A percentile compares a stretch with the other conserved stretches of the same genome.
Evolutionary conservation across 2,113 vertebrate species (phyloP).

Genomic region (Pollimyrus isidori): DNA sequence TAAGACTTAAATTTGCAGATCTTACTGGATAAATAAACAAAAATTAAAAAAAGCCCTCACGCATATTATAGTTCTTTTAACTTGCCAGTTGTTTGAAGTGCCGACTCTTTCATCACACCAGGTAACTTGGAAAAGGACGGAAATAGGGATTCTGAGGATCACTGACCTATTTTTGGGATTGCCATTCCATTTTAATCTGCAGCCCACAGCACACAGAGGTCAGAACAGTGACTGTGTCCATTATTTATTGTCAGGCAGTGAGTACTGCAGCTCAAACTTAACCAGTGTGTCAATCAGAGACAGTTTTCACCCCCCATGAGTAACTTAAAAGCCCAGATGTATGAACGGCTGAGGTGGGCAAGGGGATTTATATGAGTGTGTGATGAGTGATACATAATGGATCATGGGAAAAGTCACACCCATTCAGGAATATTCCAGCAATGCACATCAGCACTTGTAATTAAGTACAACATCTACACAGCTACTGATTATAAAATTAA

Average conservation of each 20-base stretch:
- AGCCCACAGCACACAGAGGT: constrained; percentile 18
- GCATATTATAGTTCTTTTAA: neutral
- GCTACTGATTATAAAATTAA: neutral
- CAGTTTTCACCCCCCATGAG: neutral
- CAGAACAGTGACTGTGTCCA: neutral
- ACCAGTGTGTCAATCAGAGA: neutral
- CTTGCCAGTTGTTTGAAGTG: neutral
- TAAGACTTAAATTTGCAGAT: neutral
- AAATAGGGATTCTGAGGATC: neutral
- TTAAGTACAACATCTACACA: neutral
- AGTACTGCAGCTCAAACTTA: neutral
- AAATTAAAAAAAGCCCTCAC: neutral
- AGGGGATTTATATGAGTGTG: neutral
- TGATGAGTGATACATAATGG: neutral
- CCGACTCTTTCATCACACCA: neutral
- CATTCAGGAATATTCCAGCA: neutral
- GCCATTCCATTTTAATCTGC: constrained; percentile 9
- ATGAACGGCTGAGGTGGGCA: neutral
- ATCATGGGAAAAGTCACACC: constrained; percentile 1
- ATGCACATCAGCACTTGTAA: neutral
- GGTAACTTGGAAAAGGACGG: neutral
- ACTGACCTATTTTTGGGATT: neutral
- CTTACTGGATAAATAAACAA: neutral
- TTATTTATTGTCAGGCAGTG: constrained; percentile 5
- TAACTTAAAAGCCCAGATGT: neutral